Base-by-base conservation (phyloP, 1,140 invertebrate species). In the Drosophila sturtevanti region DNA sequence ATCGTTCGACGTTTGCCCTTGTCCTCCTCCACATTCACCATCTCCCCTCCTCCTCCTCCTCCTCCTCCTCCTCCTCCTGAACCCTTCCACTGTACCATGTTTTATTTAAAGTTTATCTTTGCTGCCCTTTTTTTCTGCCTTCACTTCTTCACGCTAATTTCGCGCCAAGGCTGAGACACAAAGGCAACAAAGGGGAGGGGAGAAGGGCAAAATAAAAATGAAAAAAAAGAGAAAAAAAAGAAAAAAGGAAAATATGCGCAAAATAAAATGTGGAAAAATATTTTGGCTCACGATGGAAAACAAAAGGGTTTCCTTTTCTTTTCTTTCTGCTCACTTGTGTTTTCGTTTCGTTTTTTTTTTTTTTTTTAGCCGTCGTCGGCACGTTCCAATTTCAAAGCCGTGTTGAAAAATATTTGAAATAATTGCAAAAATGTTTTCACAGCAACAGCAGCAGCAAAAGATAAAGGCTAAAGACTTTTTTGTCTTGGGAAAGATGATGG, bases 321-420 rank as follows among this genome's bases (percentile, higher is more conserved):
- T 48, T 14, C 41, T 52, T 71, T 21, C 31, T 51, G 14, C 10
- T 11, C 56, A 12, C 56, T 3, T 22, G n/a, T 38, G 56, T 31
- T 31, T 24, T 24, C 4, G 22, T 4, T 24, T 24, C 4, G 2
- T 24, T 24, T 24, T 38, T 35, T 22, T 18, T 38, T 62, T 60
- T 44, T 22, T 37, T 16, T 35, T 62, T 68, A 54, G 22, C 56
- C 9, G 61, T 16, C 56, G 79, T 82, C 84, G 82, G 82, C 82
- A 87, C 82, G 82, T 87, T 75, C 71, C 68, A 75, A 72, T 82
- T 79, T 68, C 76, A 82, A 80, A 87, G 82, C 77, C 76, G 84
- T 77, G 84, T 84, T 87, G 84, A 87, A 87, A 87, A 87, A 87
- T 87, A 89, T 89, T 87, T 87, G 84, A 89, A 87, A 87, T 87